Evolutionary conservation across 2,797 vertebrate genomes (phyloP).

Genomic region (Sebastiscus tertius): DNA sequence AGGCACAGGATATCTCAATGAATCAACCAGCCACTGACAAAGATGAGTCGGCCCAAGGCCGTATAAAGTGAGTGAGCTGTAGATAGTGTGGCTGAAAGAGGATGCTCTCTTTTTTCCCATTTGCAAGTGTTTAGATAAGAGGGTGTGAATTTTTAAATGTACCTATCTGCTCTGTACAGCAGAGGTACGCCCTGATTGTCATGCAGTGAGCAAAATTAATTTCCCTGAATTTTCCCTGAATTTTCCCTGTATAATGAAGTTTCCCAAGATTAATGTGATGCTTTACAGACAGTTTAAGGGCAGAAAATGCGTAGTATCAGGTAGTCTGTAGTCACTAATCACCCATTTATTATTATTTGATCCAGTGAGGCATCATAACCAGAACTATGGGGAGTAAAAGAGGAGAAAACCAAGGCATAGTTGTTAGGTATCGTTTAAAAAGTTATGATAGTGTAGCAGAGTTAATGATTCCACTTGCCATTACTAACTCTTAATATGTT

Average conservation of each 20-base stretch:
- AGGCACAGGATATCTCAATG: background rate
- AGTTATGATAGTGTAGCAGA: background rate
- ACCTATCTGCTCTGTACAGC: conserved; percentile 1
- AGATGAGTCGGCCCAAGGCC: background rate
- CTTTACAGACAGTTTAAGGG: background rate
- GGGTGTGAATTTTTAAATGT: conserved; percentile 18
- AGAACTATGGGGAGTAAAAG: background rate
- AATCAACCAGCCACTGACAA: background rate
- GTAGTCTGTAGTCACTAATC: background rate
- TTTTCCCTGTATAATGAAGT: conserved; percentile 20
- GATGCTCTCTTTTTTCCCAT: background rate
- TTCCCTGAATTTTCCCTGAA: background rate
- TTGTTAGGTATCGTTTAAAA: background rate
- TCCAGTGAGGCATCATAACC: background rate
- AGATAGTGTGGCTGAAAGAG: background rate
- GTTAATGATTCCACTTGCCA: too few relatives aligned
- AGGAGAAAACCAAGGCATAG: background rate
- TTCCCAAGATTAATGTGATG: conserved; percentile 20
- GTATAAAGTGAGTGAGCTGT: background rate
- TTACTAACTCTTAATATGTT: too few relatives aligned
- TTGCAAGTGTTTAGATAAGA: conserved; percentile 35
- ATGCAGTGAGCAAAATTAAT: conserved; percentile 39
- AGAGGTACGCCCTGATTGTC: conserved; percentile 20
- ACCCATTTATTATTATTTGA: background rate
- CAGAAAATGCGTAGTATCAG: background rate